Evolutionary conservation across 2,113 vertebrate species (phyloP).

Genomic region (Thomomys bottae): DNA sequence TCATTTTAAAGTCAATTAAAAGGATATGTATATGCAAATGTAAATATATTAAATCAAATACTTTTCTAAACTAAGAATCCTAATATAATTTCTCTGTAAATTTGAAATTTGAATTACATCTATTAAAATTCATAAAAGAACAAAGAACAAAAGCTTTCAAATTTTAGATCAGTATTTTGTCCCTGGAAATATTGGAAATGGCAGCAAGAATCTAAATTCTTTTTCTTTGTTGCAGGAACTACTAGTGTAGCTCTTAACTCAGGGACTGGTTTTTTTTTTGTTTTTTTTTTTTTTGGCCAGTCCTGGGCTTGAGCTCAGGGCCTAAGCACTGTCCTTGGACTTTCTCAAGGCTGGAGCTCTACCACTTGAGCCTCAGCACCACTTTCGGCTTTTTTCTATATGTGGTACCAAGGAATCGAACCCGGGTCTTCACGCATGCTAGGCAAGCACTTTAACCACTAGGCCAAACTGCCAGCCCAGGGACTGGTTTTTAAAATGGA

Average conservation of each 20-base stretch:
- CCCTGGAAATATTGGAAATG: conserved; percentile 39
- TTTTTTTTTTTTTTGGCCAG: too few relatives aligned
- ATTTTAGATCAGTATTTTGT: conserved; percentile 42
- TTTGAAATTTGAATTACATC: conserved; percentile 48
- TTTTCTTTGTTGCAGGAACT: conserved; percentile 36
- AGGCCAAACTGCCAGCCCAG: too few relatives aligned
- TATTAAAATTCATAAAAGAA: conserved; percentile 39
- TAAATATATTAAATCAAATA: neutral
- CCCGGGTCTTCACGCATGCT: too few relatives aligned
- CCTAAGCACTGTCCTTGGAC: too few relatives aligned
- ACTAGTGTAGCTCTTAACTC: conserved; percentile 28
- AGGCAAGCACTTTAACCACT: too few relatives aligned
- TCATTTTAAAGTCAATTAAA: neutral
- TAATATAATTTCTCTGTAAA: neutral
- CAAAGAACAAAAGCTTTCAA: conserved; percentile 17
- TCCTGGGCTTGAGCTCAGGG: too few relatives aligned
- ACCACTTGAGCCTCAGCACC: too few relatives aligned
- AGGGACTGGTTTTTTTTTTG: conserved; percentile 60
- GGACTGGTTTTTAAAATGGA: conserved; percentile 46
- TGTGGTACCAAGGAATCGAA: too few relatives aligned
- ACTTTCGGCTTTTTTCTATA: too few relatives aligned
- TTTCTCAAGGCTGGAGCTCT: too few relatives aligned
- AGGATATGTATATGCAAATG: neutral
- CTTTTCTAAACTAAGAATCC: conserved; percentile 41
- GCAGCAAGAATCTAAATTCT: neutral